Evolutionary conservation across 2,797 vertebrate genomes (phyloP).

Genomic region (Enteromius viviparus): DNA sequence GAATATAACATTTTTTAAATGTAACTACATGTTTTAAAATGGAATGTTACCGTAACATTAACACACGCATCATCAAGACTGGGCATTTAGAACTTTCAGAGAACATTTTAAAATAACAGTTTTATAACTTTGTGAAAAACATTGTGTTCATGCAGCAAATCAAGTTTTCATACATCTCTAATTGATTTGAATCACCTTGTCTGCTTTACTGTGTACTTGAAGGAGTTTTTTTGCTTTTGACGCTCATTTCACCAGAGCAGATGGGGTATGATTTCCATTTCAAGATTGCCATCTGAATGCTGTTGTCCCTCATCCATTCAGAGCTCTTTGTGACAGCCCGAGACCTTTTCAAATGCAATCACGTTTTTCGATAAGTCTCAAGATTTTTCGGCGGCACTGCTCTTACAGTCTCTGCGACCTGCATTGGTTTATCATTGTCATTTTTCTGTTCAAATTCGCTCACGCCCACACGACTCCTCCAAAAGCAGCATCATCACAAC

Average conservation of each 20-base stretch:
- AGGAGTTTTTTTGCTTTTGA: slow-evolving; percentile 49
- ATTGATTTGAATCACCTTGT: background rate
- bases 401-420: slow-evolving; percentile 31
- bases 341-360: slow-evolving; percentile 41
- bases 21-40: background rate
- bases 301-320: slow-evolving; percentile 66
- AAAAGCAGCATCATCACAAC: background rate
- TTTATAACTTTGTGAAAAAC: background rate
- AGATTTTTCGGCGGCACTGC: slow-evolving; percentile 5
- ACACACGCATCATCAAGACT: background rate
- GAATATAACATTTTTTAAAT: background rate
- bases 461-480: background rate
- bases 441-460: slow-evolving; percentile 25
- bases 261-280: slow-evolving; percentile 70
- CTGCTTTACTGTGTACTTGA: background rate
- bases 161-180: background rate
- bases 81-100: background rate
- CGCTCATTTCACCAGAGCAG: slow-evolving; percentile 63
- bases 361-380: slow-evolving; percentile 28
- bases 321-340: slow-evolving; percentile 47
- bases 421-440: slow-evolving; percentile 33
- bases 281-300: slow-evolving; percentile 63
- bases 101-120: background rate
- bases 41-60: background rate
- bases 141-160: background rate